phyloP scores from a whole-genome alignment of 92 coral and sea anemone genomes.

The Desmophyllum pertusum region DNA sequence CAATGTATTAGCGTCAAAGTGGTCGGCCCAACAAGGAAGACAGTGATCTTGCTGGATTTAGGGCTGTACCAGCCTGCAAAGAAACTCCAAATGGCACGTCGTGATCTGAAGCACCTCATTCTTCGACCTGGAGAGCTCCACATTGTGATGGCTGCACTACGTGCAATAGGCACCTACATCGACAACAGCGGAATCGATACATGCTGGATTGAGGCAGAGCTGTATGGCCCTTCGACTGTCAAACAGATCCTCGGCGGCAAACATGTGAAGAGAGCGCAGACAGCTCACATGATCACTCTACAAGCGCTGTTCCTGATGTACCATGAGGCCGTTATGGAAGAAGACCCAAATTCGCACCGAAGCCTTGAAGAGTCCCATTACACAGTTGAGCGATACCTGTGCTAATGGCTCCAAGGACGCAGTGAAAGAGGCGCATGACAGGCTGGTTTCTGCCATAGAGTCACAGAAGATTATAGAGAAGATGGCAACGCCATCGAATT shows the following conservation, averaged over 20 bases:
- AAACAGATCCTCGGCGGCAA: constrained; percentile 64
- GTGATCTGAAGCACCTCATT: constrained; percentile 60
- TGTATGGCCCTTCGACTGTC: constrained; percentile 63
- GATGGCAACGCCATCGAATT: too few relatives aligned
- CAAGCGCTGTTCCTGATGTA: constrained; percentile 59
- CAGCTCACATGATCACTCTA: constrained; percentile 62
- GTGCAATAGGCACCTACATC: constrained; percentile 54
- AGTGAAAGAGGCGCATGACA: constrained; percentile 19
- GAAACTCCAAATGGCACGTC: constrained; percentile 73
- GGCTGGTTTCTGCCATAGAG: constrained; percentile 37
- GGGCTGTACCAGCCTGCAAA: constrained; percentile 70
- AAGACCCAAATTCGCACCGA: constrained; percentile 5
- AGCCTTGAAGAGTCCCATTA: background rate
- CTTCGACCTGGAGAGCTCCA: constrained; percentile 74
- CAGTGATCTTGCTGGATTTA: constrained; percentile 56
- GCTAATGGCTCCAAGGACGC: too few relatives aligned
- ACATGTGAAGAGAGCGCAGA: constrained; percentile 59
- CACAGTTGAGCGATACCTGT: constrained; percentile 20
- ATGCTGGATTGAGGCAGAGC: constrained; percentile 60
- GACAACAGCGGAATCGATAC: constrained; percentile 70
- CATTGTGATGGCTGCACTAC: constrained; percentile 47
- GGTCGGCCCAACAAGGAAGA: constrained; percentile 51
- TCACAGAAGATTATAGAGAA: constrained; percentile 40
- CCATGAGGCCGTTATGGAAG: constrained; percentile 46
- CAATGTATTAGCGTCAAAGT: constrained; percentile 54